Evolutionary conservation across 1,140 invertebrate species (phyloP), one percentile per base, ranked within the genome.

Genomic region (Dendrolimus punctatus): DNA sequence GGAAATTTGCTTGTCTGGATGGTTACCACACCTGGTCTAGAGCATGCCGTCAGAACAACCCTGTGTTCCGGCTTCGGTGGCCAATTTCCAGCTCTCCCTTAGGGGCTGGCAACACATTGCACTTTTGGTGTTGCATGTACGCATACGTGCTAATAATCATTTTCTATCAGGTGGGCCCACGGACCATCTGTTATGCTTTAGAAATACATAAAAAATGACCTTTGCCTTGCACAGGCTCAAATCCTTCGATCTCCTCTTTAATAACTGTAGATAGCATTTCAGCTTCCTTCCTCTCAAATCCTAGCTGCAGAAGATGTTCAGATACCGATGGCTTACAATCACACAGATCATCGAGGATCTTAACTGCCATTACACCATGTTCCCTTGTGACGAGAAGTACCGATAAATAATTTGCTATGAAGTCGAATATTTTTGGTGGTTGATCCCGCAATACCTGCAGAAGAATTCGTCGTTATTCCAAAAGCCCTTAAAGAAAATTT

Each of bases 371-470:
- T 6, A 82, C 63, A 1, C 82, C 82, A 45, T 85, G 80, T 49
- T 93, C 92, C n/a, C 92, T 85, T 0, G 91, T 92, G 8, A 92
- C 89, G 10, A 93, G 79, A 23, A 93, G 75, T 2, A 89, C 89
- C 50, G 92, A 91, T 6, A 92, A 74, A 68, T 93, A 94, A 69
- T 93, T 91, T 3, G 92, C 89, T 63, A 93, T 91, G 65, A 92
- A 94, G 55, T 82, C 83, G 61, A 89, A 90, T 4, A 93, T 86
- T 38, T 91, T 79, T 36, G 72, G 65, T 0, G 92, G 92, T 62
- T 93, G 91, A 36, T 77, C 86, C 40, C 91, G 81, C 2, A 93
- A 67, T 5, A 92, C 91, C 82, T 85, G 57, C 1, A 42, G n/a
- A 9, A 6, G n/a, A 5, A 6, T 46, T 0, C 36, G 4, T 46